Percentiles rank a stretch among this genome's conserved stretches.
phyloP scores from a whole-genome alignment of 2,113 vertebrate species.

The Dascyllus trimaculatus region DNA sequence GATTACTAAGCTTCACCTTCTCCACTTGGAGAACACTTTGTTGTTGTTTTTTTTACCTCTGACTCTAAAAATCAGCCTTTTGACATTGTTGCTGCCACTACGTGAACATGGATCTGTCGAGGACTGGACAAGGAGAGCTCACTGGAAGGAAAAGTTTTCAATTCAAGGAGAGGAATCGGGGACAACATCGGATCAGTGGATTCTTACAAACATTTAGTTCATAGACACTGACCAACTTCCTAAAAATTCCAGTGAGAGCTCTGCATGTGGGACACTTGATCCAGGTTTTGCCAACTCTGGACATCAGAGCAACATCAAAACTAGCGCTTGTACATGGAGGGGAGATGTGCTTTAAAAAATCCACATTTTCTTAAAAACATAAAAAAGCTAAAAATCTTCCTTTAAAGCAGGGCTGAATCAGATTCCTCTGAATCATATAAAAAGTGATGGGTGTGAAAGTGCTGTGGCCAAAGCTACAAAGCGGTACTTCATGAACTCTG shows the following conservation, averaged over 20 bases:
- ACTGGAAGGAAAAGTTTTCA: conserved; percentile 23
- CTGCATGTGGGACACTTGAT: conserved; percentile 45
- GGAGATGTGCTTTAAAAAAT: conserved; percentile 79
- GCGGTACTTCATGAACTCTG: conserved; percentile 73
- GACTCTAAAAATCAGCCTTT: conserved; percentile 24
- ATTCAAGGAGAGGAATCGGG: conserved; percentile 23
- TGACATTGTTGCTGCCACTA: conserved; percentile 8
- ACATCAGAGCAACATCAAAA: conserved; percentile 74
- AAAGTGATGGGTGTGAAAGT: conserved; percentile 81
- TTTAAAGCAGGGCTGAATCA: conserved; percentile 77
- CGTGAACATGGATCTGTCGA: conserved; percentile 7
- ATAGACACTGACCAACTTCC: conserved; percentile 43
- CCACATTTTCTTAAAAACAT: conserved; percentile 70
- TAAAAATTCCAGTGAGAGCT: conserved; percentile 24
- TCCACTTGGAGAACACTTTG: conserved; percentile 12
- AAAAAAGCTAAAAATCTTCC: conserved; percentile 62
- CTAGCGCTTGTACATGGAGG: conserved; percentile 50
- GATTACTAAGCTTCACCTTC: conserved; percentile 74
- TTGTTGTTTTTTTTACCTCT: neutral
- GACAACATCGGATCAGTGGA: conserved; percentile 36
- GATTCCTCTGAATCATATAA: conserved; percentile 75
- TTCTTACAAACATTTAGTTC: conserved; percentile 20
- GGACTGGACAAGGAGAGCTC: conserved; percentile 4
- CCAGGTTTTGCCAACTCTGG: conserved; percentile 45
- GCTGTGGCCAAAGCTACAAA: conserved; percentile 79